Base-by-base conservation (phyloP, 2,113 vertebrate genomes). In the Eulacestoma nigropectus region DNA sequence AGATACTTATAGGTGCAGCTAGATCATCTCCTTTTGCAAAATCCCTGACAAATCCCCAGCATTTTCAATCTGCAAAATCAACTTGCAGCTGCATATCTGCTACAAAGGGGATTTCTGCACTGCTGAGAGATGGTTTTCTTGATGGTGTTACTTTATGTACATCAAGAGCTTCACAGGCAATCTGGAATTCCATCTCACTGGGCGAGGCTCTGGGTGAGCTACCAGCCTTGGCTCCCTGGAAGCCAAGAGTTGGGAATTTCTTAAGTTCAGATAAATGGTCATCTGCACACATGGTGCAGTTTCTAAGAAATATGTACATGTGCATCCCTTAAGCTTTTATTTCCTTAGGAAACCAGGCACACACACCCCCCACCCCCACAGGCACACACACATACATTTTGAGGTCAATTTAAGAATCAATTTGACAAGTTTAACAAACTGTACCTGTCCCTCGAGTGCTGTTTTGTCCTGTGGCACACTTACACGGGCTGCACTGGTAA, bases 281-380 rank as follows among this genome's bases (percentile, higher is more conserved):
- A 44, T 42, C 27, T 15, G 16, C 1, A 4, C 16, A 50, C 47
- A 7, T 2, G 7, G 32, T 52, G 62, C 41, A 22, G 21, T 90
- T 88, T 65, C 27, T 16, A 37, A 83, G 32, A 49, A 35, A 68
- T 29, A 21, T 0, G 3, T 39, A 8, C 20, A 10, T 4, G 25
- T 22, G 29, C 32, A 30, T 27, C 59, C 47, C 41, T 83, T 44
- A n/a, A 76, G 32, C 41, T 65, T 76, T 57, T 4, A 27, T 84
- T 96, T 87, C 68, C 56, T 87, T 57, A 14, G 76, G 46, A 81
- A 84, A 13, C 6, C 37, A 69, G 59, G 41, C 26, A 55, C 9
- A 13, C 0, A 0, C 47, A 23, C 15, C 0, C 9, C 7, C 17
- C 16, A 9, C 2, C 35, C 6, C 30, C 44, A 5, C 11, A 59